These are phyloP conservation scores for Priocnemis perturbator DNA, from an alignment of 2,888 invertebrate genomes.

Conservation along the genomic window DNA sequence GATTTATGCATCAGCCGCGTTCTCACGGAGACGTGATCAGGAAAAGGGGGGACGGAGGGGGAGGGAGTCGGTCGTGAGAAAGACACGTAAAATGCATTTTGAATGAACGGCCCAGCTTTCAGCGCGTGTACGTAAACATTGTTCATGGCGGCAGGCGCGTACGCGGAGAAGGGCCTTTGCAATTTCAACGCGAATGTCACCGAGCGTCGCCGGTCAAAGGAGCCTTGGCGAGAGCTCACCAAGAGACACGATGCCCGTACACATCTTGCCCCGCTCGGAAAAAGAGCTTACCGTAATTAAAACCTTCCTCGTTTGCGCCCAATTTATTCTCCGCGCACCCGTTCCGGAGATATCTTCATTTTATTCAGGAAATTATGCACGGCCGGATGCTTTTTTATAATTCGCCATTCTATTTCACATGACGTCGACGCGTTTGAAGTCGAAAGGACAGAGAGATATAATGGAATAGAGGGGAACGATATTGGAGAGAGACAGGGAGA, in stretches of 20 bases:
- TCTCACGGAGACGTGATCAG: neutral
- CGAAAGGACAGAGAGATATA: conserved; percentile 4
- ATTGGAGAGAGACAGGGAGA: neutral
- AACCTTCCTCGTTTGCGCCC: conserved; percentile 29
- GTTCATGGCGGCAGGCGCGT: conserved; percentile 21
- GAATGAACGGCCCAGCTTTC: neutral
- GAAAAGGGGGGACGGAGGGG: too few species aligned
- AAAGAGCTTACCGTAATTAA: conserved; percentile 20
- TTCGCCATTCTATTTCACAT: conserved; percentile 46
- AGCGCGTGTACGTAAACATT: conserved; percentile 1
- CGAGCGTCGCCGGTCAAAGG: neutral
- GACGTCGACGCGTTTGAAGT: conserved; percentile 6
- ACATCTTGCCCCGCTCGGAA: conserved; percentile 15
- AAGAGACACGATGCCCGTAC: conserved; percentile 19
- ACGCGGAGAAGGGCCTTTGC: conserved; percentile 25
- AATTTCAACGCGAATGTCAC: conserved; percentile 37
- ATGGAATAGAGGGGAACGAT: conserved; percentile 1
- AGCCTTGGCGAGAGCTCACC: neutral
- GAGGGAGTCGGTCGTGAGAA: neutral
- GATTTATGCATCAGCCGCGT: too few species aligned
- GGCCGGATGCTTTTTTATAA: conserved; percentile 55
- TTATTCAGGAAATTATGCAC: conserved; percentile 56
- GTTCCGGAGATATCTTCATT: conserved; percentile 41
- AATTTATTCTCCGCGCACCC: conserved; percentile 51
- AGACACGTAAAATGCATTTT: neutral